Conservation (phyloP, 2,113 vertebrate genomes). For the Chauna torquata region DNA sequence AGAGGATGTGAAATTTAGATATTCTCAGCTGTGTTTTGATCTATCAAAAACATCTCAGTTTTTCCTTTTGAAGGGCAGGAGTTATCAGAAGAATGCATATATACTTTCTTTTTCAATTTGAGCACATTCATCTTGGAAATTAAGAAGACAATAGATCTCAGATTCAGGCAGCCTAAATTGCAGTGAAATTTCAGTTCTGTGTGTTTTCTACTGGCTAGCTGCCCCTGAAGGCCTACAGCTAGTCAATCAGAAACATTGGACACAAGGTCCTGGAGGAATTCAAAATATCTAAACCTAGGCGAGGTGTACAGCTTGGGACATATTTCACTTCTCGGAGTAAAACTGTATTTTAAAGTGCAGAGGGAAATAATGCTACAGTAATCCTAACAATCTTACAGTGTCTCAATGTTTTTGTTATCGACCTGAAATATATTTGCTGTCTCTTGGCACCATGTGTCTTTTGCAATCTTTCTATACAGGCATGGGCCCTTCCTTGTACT, state of each 20-base stretch:
- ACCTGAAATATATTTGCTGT: neutral
- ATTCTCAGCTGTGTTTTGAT: neutral
- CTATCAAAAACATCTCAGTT: neutral
- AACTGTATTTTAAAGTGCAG: neutral
- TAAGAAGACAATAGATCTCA: neutral
- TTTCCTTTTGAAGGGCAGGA: neutral
- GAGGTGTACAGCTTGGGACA: neutral
- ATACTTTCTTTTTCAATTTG: neutral
- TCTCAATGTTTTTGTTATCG: neutral
- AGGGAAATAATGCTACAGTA: neutral
- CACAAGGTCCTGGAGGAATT: neutral
- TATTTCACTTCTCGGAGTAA: neutral
- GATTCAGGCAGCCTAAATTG: neutral
- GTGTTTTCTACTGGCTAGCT: neutral
- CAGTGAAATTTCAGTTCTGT: neutral
- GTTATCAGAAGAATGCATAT: neutral
- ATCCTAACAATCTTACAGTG: neutral
- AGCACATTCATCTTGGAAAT: neutral
- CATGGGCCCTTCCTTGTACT: neutral
- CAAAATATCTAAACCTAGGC: neutral
- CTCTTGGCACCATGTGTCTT: neutral
- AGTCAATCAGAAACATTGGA: neutral
- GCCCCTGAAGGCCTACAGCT: neutral
- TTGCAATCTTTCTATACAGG: neutral
- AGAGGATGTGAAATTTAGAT: neutral